These are phyloP conservation scores for Eristalis pertinax DNA, from an alignment of 2,888 invertebrate genomes.

Conservation along the genomic window DNA sequence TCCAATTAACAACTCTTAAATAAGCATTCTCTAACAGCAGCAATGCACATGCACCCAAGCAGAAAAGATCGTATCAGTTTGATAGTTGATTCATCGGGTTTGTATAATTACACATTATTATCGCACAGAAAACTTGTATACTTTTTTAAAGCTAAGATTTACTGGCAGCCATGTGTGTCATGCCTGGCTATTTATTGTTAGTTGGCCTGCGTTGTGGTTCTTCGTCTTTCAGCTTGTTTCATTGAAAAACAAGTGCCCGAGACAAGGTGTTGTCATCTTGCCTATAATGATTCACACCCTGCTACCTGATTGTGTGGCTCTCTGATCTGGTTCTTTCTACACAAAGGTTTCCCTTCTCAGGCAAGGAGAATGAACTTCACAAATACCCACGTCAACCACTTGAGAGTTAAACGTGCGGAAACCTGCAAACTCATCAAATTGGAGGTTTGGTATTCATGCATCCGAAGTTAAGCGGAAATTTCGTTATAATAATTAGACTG, in stretches of 20 bases:
- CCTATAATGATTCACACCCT: not conserved
- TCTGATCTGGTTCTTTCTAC: conserved; percentile 40
- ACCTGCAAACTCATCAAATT: conserved; percentile 62
- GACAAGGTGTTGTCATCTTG: conserved; percentile 44
- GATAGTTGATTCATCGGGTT: conserved; percentile 41
- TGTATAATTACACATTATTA: conserved; percentile 39
- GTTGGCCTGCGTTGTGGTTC: conserved; percentile 12
- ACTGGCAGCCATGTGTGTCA: not conserved
- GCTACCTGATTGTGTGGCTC: conserved; percentile 40
- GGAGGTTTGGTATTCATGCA: conserved; percentile 58
- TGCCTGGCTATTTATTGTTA: conserved; percentile 36
- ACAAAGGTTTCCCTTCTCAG: not conserved
- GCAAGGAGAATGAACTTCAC: not conserved
- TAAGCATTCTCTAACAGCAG: conserved; percentile 46
- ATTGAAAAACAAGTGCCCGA: not conserved
- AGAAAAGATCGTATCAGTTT: conserved; percentile 58
- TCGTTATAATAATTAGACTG: conserved; percentile 51
- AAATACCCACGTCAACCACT: conserved; percentile 30
- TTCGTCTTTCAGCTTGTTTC: not conserved
- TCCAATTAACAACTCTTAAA: conserved; percentile 56
- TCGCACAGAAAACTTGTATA: conserved; percentile 27
- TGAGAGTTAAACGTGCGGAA: conserved; percentile 32
- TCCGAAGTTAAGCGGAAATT: conserved; percentile 41
- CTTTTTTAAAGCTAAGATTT: not conserved
- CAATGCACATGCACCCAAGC: conserved; percentile 22